phyloP scores from a whole-genome alignment of 1,140 invertebrate species.

The Atta texana region DNA sequence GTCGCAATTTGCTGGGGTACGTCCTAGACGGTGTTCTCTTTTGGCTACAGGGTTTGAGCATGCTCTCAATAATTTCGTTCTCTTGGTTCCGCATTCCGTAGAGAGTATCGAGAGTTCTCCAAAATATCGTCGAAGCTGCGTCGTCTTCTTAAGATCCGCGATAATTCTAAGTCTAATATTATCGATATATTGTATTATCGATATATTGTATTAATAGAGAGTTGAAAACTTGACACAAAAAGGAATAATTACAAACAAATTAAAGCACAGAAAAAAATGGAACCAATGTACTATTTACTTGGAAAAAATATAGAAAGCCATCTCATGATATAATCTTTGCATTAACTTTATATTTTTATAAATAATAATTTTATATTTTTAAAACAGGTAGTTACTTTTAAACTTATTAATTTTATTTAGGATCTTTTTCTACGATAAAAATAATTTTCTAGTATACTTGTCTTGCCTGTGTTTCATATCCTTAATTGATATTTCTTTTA shows the following conservation, averaged over 20 bases:
- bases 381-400: not conserved
- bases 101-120: slow-evolving; percentile 35
- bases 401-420: not conserved
- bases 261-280: not conserved
- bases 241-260: not conserved
- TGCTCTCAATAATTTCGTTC: slow-evolving; percentile 15
- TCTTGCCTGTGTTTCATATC: not conserved
- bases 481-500: not conserved
- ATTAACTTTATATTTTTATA: not conserved
- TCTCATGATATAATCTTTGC: not conserved
- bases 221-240: not conserved
- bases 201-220: not conserved
- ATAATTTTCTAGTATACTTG: not conserved
- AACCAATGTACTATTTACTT: not conserved
- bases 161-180: not conserved
- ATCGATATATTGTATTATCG: not conserved
- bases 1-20: slow-evolving; percentile 58
- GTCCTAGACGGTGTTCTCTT: slow-evolving; percentile 49
- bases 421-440: not conserved
- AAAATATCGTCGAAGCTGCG: slow-evolving; percentile 31
- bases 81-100: slow-evolving; percentile 30
- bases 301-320: not conserved
- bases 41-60: slow-evolving; percentile 27
- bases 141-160: not conserved
- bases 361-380: not conserved